Evolutionary conservation across 2,888 invertebrate species (phyloP).

Genomic region (Sesia apiformis): DNA sequence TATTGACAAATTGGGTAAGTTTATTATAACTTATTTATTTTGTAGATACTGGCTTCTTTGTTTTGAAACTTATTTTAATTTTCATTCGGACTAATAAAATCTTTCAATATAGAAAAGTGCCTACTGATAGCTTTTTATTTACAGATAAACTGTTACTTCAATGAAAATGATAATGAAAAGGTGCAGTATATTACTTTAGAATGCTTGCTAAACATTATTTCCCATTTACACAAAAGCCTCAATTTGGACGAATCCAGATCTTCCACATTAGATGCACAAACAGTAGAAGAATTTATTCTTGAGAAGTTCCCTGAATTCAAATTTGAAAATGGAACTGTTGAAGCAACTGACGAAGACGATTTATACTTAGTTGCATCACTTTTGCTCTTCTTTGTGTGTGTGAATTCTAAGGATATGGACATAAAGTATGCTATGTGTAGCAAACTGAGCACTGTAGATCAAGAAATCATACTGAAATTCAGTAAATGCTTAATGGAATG

Average conservation of each 20-base stretch:
- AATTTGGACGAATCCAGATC: conserved; percentile 59
- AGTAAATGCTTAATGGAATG: conserved; percentile 68
- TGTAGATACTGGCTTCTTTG: neutral
- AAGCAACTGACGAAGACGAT: conserved; percentile 38
- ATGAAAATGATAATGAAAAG: conserved; percentile 24
- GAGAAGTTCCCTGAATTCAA: conserved; percentile 69
- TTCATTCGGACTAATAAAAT: too few relatives aligned
- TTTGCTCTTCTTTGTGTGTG: conserved; percentile 66
- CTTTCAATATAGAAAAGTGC: neutral
- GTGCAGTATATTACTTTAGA: conserved; percentile 33
- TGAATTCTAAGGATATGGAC: conserved; percentile 66
- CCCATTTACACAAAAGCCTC: conserved; percentile 50
- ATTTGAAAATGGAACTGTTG: conserved; percentile 45
- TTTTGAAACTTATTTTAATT: too few relatives aligned
- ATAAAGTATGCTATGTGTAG: conserved; percentile 73
- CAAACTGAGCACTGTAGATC: conserved; percentile 61
- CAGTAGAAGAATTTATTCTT: conserved; percentile 47
- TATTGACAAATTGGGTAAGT: conserved; percentile 61
- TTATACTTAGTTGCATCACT: conserved; percentile 62
- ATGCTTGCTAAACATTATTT: conserved; percentile 44
- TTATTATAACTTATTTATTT: neutral
- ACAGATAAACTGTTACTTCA: conserved; percentile 67
- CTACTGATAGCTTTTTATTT: neutral
- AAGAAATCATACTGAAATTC: conserved; percentile 69
- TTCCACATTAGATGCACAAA: conserved; percentile 46